These are phyloP conservation scores for Zoanthus solanderi DNA, from an alignment of 92 coral and sea anemone species.

Conservation along the genomic window DNA sequence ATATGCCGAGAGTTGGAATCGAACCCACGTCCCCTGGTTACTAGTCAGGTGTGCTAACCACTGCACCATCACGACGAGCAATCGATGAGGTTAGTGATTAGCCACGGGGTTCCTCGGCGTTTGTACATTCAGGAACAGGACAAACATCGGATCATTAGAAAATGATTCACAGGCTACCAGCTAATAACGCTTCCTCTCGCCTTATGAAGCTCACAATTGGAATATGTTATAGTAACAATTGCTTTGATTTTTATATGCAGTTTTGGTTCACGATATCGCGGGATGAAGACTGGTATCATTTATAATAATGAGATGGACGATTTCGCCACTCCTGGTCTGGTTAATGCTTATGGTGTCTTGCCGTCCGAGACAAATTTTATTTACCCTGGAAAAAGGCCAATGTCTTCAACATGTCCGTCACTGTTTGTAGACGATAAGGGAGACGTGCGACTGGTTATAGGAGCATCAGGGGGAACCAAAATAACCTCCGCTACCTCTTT, in stretches of 20 bases:
- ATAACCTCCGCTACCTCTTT: constrained; percentile 71
- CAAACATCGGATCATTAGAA: too few species aligned
- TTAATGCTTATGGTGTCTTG: constrained; percentile 53
- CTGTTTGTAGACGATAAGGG: constrained; percentile 63
- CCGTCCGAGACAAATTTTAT: constrained; percentile 75
- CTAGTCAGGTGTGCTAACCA: too few species aligned
- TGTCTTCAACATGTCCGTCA: constrained; percentile 75
- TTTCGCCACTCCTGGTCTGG: constrained; percentile 73
- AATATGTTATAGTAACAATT: neutral
- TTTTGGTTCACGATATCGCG: constrained; percentile 68
- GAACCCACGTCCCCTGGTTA: too few species aligned
- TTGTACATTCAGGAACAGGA: too few species aligned
- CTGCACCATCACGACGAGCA: too few species aligned
- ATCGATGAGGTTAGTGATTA: too few species aligned
- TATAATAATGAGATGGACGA: constrained; percentile 82
- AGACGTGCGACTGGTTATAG: constrained; percentile 66
- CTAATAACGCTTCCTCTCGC: too few species aligned
- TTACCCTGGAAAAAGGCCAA: constrained; percentile 76
- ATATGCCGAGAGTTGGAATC: too few species aligned
- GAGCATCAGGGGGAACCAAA: constrained; percentile 80
- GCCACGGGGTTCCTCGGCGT: too few species aligned
- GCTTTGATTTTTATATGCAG: constrained; percentile 19
- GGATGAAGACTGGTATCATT: constrained; percentile 72
- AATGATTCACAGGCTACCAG: too few species aligned
- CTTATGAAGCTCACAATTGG: too few species aligned